Evolutionary conservation across 2,797 vertebrate species (phyloP), one percentile per base, ranked within the genome.

Genomic region (Pithecia hirsuta): DNA sequence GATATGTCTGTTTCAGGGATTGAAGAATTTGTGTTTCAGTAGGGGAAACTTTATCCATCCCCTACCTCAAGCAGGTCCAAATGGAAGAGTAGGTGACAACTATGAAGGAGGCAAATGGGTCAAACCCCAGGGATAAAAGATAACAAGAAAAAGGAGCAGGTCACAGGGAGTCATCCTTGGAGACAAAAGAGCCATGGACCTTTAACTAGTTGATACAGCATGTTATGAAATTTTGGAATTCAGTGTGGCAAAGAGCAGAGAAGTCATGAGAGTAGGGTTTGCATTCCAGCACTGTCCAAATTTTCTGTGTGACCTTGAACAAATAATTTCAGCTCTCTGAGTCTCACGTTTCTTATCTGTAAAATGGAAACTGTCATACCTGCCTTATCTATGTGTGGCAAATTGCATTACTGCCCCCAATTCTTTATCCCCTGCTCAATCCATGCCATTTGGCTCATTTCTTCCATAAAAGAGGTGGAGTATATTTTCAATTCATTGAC

Each of bases 51-150:
- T 91, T 19, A 96, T 39, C 19, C 10, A 85, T 72, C 9, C 17
- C 48, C 20, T 20, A 92, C 12, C 8, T 26, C 19, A 91, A 92
- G 24, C 33, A 89, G 24, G 13, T 72, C 24, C 76, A 89, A 89
- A 85, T 91, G 33, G 64, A 96, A 88, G 44, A 92, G 36, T 48
- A 95, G 50, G 50, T 41, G 33, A 61, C 96, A 50, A 64, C 39
- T 78, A 11, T 75, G 46, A 96, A 30, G 20, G 50, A 92, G 79
- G 36, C 24, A 92, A 48, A 74, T 84, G 61, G 30, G 24, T 4
- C 74, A 89, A 92, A 82, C 61, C 15, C 50, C 26, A 86, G 36
- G 13, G 20, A 30, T 10, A 81, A 33, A 79, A 52, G 50, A 39
- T 41, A 79, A 22, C 84, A 88, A 88, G 20, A 61, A 89, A 90